Evolutionary conservation across 2,888 invertebrate species (phyloP), one percentile per base, ranked within the genome.

Genomic region (Tryphoninae sp.): DNA sequence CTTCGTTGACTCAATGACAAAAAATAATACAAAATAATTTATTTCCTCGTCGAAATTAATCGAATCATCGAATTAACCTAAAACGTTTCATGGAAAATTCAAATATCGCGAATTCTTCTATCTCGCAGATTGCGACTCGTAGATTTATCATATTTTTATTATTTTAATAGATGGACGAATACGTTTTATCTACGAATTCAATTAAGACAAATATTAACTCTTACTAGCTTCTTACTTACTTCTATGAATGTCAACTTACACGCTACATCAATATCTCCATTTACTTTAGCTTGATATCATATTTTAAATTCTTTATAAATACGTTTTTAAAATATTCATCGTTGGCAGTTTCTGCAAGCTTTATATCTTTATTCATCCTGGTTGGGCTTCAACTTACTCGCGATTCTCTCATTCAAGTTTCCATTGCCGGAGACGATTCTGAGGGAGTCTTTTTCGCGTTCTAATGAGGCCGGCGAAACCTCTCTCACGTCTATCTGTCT

Each of bases 1-100:
- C 62, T 13, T 55, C 64, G 53, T 77, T 68, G 40, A 62, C 51
- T 62, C 19, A 42, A 55, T 51, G 13, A 55, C 49, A 6, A 61
- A 76, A 76, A 59, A 51, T 51, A 51, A 51, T 55, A 2, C 45
- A 45, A 45, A 45, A 45, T 13, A 45, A 45, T 33, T 33, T 7
- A 33, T 33, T 6, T 33, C 33, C 33, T 33, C 33, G 45, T 13
- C 13, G 45, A 45, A 13, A 45, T 45, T 45, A 45, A 45, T 13
- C 13, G 13, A 45, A 45, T 13, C 13, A 45, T 13, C 13, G 13
- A n/a, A n/a, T n/a, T n/a, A n/a, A n/a, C n/a, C n/a, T 45, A 13
- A 45, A 13, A 13, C 45, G 13, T 45, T 45, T 45, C 13, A 45
- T 45, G 45, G 13, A 45, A 45, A 0, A 13, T 45, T 45, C 45